Conservation (phyloP, 23 tunicate species). For the Styela plicata region DNA sequence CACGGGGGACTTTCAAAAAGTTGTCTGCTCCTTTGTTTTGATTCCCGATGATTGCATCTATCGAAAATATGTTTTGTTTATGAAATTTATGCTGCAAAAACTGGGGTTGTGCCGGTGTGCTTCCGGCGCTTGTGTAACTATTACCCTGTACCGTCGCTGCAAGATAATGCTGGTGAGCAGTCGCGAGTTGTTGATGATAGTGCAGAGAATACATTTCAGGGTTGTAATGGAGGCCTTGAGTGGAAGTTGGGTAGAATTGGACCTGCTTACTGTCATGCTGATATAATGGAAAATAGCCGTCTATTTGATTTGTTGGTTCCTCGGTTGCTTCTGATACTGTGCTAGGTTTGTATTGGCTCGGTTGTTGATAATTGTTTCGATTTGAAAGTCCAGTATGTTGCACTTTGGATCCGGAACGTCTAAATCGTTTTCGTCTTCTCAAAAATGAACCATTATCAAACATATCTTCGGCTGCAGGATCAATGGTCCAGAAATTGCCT, state of each 20-base stretch:
- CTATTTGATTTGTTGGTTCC: too few relatives aligned
- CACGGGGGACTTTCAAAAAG: not conserved
- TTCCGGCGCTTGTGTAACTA: too few relatives aligned
- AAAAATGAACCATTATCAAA: constrained; percentile 15
- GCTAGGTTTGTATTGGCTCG: not conserved
- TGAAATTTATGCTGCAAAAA: not conserved
- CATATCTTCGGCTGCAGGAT: constrained; percentile 18
- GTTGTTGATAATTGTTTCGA: not conserved
- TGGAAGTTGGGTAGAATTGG: too few relatives aligned
- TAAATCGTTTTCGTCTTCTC: constrained; percentile 6
- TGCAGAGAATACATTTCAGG: too few relatives aligned
- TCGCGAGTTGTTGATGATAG: not conserved
- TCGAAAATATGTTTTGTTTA: not conserved
- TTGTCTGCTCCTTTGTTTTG: not conserved
- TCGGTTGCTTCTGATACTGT: too few relatives aligned
- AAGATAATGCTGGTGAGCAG: not conserved
- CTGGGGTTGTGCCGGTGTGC: too few relatives aligned
- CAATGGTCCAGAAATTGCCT: constrained; percentile 15
- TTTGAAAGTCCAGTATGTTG: not conserved
- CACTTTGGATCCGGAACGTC: not conserved
- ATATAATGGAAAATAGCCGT: too few relatives aligned
- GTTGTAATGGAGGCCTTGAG: too few relatives aligned
- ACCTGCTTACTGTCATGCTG: too few relatives aligned
- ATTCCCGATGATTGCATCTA: not conserved
- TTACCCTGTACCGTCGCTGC: not conserved